Base-by-base conservation (phyloP, 2,888 invertebrate genomes). In the Limnephilus auricula region DNA sequence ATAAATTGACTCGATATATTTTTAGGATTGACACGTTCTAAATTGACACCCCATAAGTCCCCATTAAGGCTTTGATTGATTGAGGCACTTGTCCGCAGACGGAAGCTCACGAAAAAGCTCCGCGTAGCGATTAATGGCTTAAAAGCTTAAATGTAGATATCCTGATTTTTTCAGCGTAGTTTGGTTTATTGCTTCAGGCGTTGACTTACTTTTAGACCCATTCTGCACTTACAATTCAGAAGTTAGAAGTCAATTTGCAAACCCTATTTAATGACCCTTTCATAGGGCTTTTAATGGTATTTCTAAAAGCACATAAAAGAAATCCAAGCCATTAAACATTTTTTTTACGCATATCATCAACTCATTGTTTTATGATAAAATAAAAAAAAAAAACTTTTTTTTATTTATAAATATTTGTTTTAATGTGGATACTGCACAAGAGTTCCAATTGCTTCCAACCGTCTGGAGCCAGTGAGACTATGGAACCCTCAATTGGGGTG, bases 141-240 rank as follows among this genome's bases (percentile, higher is more conserved):
- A 45, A 85, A 85, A 85, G 85, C 85, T 85, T 40, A 37, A 85
- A n/a, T 30, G 85, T 34, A 85, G 45, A 30, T n/a, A 85, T 85
- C 85, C 85, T 85, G 85, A 85, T 85, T 85, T 85, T 85, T 85
- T 45, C 40, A 85, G 85, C 85, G 45, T 85, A 40, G 85, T 85
- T 34, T 85, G n/a, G 34, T 85, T 85, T 85, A 85, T 85, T 30
- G 31, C 37, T 40, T 30, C 13, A n/a, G 65, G 25, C 50, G 25
- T 65, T 65, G 25, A 65, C 65, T 65, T 65, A n/a, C 65, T 65
- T 65, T 65, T 65, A 65, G 25, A 65, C 65, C 65, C n/a, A 65
- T 65, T 65, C 65, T 65, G 65, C 25, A 65, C 65, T 65, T 65
- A 65, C 18, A 18, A 65, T 65, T 65, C 65, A 25, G 65, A 25